Conservation (phyloP, 1,140 invertebrate genomes). For the Archivesica marissinica region DNA sequence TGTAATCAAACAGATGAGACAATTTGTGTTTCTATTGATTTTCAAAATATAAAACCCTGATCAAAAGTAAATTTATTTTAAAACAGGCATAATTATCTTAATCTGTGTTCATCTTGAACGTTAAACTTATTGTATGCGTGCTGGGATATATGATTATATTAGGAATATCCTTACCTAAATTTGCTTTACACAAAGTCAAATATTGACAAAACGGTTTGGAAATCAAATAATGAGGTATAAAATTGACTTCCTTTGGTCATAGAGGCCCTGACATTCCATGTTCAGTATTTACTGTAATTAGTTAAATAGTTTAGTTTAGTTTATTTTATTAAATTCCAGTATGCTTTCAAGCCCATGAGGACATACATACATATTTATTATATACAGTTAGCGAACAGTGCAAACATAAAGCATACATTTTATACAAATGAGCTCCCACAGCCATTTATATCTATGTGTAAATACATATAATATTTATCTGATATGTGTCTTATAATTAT, state of each 20-base stretch:
- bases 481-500: too few species aligned
- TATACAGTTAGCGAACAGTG: too few species aligned
- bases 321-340: too few species aligned
- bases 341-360: too few species aligned
- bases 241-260: slow-evolving; percentile 12
- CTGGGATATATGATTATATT: background rate
- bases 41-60: background rate
- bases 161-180: slow-evolving; percentile 4
- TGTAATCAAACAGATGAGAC: too few species aligned
- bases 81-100: slow-evolving; percentile 13
- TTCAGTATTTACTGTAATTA: too few species aligned
- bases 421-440: too few species aligned
- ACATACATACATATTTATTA: too few species aligned
- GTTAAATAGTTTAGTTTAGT: too few species aligned
- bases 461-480: too few species aligned
- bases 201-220: slow-evolving; percentile 1
- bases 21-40: background rate
- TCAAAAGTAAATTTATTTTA: background rate
- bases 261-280: background rate
- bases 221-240: background rate
- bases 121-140: background rate
- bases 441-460: too few species aligned
- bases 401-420: too few species aligned
- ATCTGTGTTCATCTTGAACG: background rate
- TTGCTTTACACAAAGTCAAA: slow-evolving; percentile 11